phyloP scores from a whole-genome alignment of 2,113 vertebrate species.

The Urocitellus parryii region DNA sequence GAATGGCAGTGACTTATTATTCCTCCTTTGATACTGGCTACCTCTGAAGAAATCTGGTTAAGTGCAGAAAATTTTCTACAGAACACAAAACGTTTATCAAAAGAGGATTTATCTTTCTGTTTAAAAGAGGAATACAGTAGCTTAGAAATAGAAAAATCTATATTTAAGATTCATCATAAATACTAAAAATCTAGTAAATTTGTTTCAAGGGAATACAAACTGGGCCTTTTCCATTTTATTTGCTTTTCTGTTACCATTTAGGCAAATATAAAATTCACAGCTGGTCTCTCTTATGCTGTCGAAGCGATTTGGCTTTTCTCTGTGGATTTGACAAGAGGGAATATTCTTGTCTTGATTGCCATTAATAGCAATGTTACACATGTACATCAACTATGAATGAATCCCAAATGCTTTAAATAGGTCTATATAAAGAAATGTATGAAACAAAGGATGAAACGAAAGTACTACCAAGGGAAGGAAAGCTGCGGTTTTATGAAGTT shows the following conservation, averaged over 20 bases:
- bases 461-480: slow-evolving; percentile 20
- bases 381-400: slow-evolving; percentile 74
- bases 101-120: not conserved
- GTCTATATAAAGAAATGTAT: slow-evolving; percentile 63
- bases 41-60: not conserved
- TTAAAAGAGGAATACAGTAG: not conserved
- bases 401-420: slow-evolving; percentile 72
- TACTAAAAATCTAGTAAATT: slow-evolving; percentile 41
- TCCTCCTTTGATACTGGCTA: not conserved
- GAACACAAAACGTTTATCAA: not conserved
- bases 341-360: slow-evolving; percentile 75
- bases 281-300: slow-evolving; percentile 73
- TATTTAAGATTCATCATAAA: slow-evolving; percentile 16
- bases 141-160: not conserved
- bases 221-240: slow-evolving; percentile 53
- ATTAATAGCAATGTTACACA: slow-evolving; percentile 77
- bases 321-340: slow-evolving; percentile 72
- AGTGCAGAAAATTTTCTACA: not conserved
- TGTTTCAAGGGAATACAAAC: slow-evolving; percentile 64
- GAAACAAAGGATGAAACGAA: slow-evolving; percentile 69
- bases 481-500: slow-evolving; percentile 29
- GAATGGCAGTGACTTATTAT: not conserved
- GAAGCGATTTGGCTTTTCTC: slow-evolving; percentile 73
- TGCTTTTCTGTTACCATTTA: slow-evolving; percentile 70
- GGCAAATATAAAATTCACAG: slow-evolving; percentile 73